Conservation (phyloP, 2,888 invertebrate species). For the Habrosyne pyritoides region DNA sequence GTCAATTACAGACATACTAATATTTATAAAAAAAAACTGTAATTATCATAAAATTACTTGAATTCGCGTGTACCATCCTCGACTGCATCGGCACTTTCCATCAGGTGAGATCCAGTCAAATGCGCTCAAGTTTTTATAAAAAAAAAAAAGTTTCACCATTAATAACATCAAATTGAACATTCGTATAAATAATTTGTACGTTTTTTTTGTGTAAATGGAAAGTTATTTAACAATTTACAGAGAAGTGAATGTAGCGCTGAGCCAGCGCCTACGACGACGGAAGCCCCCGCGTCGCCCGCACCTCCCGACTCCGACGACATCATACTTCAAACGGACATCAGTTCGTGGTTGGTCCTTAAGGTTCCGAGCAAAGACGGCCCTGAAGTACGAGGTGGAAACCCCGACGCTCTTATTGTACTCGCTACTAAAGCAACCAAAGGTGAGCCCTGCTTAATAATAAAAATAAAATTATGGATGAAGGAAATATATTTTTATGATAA, state of each 20-base stretch:
- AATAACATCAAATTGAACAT: too few relatives aligned
- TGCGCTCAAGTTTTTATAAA: too few relatives aligned
- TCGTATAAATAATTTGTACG: too few relatives aligned
- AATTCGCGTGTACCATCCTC: too few relatives aligned
- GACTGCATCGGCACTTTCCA: too few relatives aligned
- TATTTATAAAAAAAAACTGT: too few relatives aligned
- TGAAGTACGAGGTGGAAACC: slow-evolving; percentile 95
- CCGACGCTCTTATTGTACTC: slow-evolving; percentile 97
- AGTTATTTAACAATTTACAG: too few relatives aligned
- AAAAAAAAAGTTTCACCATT: too few relatives aligned
- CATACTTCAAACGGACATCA: slow-evolving; percentile 92
- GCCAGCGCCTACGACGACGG: slow-evolving; percentile 38
- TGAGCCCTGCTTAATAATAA: slow-evolving; percentile 40
- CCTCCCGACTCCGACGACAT: slow-evolving; percentile 79
- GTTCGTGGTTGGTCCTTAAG: slow-evolving; percentile 90
- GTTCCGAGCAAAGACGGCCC: slow-evolving; percentile 94
- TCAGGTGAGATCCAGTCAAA: too few relatives aligned
- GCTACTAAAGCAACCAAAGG: slow-evolving; percentile 97
- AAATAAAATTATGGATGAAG: slow-evolving; percentile 11
- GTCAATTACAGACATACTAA: too few relatives aligned
- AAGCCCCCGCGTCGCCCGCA: slow-evolving; percentile 32
- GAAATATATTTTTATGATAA: slow-evolving; percentile 8
- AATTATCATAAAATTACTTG: too few relatives aligned
- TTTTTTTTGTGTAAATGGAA: too few relatives aligned
- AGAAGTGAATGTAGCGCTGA: slow-evolving; percentile 67